phyloP scores from a whole-genome alignment of 2,797 vertebrate genomes.

The Gymnothorax reevesii region DNA sequence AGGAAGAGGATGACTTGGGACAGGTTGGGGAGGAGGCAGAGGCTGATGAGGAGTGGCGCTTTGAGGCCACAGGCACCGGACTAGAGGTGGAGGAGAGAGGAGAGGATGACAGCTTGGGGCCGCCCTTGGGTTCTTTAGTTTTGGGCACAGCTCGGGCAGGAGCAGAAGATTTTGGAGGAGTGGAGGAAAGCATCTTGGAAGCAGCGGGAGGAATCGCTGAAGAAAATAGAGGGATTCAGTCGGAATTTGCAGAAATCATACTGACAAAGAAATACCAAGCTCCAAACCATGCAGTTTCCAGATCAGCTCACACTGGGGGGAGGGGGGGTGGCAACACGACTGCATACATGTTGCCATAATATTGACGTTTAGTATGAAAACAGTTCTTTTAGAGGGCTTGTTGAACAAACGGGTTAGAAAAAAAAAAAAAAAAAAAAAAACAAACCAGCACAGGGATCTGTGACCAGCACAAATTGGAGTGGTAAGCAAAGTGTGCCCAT shows the following conservation, averaged over 20 bases:
- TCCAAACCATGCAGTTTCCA: slow-evolving; percentile 66
- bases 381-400: background rate
- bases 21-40: slow-evolving; percentile 72
- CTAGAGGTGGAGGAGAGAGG: slow-evolving; percentile 69
- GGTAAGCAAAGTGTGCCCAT: background rate
- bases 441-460: background rate
- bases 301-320: slow-evolving; percentile 47
- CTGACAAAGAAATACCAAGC: background rate
- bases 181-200: slow-evolving; percentile 38
- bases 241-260: slow-evolving; percentile 28
- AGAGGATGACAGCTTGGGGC: slow-evolving; percentile 48
- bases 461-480: background rate
- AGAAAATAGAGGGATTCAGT: slow-evolving; percentile 63
- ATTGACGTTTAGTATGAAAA: background rate
- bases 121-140: slow-evolving; percentile 74
- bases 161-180: slow-evolving; percentile 56
- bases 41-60: slow-evolving; percentile 72
- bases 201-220: slow-evolving; percentile 70
- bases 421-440: no score
- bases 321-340: background rate
- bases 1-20: slow-evolving; percentile 62
- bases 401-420: background rate
- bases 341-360: background rate
- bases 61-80: slow-evolving; percentile 69
- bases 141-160: slow-evolving; percentile 67